Evolutionary conservation across 2,797 vertebrate species (phyloP).

Genomic region (Diplodus puntazzo): DNA sequence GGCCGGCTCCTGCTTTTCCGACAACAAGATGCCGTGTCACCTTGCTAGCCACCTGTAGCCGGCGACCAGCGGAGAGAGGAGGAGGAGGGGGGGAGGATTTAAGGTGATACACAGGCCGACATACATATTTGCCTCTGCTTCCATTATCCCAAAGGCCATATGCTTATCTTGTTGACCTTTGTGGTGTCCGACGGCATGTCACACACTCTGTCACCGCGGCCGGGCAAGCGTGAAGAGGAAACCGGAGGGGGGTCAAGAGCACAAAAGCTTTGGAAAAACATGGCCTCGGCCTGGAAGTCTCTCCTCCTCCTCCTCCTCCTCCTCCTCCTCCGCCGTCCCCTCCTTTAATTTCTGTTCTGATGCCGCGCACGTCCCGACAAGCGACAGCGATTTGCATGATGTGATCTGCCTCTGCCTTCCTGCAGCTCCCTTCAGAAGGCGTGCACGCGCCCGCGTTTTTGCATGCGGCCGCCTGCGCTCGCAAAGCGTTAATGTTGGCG

Average conservation of each 20-base stretch:
- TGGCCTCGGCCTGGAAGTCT: slow-evolving; percentile 12
- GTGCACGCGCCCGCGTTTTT: slow-evolving; percentile 27
- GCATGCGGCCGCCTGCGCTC: slow-evolving; percentile 49
- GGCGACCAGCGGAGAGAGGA: slow-evolving; percentile 46
- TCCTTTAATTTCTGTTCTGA: slow-evolving; percentile 65
- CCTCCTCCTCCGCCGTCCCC: slow-evolving; percentile 11
- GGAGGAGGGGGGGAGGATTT: slow-evolving; percentile 9
- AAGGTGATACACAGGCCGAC: slow-evolving; percentile 51
- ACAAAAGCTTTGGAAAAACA: slow-evolving; percentile 59
- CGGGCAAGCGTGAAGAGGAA: slow-evolving; percentile 80
- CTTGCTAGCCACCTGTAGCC: slow-evolving; percentile 82
- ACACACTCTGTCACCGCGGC: slow-evolving; percentile 67
- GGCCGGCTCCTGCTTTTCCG: slow-evolving; percentile 64
- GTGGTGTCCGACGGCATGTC: slow-evolving; percentile 72
- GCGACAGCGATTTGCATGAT: slow-evolving; percentile 81
- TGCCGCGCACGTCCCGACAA: slow-evolving; percentile 72
- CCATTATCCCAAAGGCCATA: slow-evolving; percentile 77
- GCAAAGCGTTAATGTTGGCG: slow-evolving; percentile 56
- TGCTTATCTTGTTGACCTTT: slow-evolving; percentile 82
- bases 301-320: background rate
- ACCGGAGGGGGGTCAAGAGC: slow-evolving; percentile 68
- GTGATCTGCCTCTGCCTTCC: slow-evolving; percentile 77
- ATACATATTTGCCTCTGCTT: slow-evolving; percentile 68
- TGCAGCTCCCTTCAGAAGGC: slow-evolving; percentile 71
- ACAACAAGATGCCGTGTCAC: slow-evolving; percentile 82